phyloP scores from a whole-genome alignment of 2,797 vertebrate genomes.

The Xiphorhynchus erythropygius region DNA sequence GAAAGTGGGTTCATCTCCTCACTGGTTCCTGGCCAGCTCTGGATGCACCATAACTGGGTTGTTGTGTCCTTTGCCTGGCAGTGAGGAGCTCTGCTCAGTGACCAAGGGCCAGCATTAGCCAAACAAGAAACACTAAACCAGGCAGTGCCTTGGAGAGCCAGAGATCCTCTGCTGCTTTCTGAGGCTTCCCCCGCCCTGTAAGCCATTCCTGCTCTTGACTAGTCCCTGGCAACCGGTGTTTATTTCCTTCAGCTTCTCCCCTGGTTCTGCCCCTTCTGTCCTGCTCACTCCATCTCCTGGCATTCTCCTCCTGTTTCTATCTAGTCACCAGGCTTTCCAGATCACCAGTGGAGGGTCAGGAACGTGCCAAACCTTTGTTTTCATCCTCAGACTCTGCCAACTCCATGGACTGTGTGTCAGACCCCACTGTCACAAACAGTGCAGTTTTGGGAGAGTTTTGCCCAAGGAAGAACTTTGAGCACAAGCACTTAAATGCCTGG shows the following conservation, averaged over 20 bases:
- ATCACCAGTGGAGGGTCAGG: neutral
- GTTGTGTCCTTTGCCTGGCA: neutral
- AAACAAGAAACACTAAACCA: neutral
- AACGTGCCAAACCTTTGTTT: neutral
- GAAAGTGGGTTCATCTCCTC: neutral
- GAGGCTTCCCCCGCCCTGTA: neutral
- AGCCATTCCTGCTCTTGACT: neutral
- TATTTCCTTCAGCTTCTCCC: neutral
- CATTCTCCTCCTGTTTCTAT: neutral
- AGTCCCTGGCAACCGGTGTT: accelerated
- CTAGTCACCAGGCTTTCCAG: neutral
- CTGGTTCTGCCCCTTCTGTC: neutral
- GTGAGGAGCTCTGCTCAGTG: accelerated
- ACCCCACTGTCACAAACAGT: neutral
- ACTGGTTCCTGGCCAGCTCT: neutral
- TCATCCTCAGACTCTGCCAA: neutral
- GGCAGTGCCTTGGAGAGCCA: neutral
- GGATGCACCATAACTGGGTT: neutral
- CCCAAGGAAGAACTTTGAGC: neutral
- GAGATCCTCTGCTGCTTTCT: neutral
- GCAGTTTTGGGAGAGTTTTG: neutral
- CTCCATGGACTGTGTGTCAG: neutral
- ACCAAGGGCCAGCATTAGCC: neutral
- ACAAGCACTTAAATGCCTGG: accelerated
- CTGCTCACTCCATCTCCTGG: neutral